A percentile compares a stretch with the other conserved stretches of the same genome.
phyloP scores from a whole-genome alignment of 1,140 invertebrate species.

The Pentalonia nigronervosa region DNA sequence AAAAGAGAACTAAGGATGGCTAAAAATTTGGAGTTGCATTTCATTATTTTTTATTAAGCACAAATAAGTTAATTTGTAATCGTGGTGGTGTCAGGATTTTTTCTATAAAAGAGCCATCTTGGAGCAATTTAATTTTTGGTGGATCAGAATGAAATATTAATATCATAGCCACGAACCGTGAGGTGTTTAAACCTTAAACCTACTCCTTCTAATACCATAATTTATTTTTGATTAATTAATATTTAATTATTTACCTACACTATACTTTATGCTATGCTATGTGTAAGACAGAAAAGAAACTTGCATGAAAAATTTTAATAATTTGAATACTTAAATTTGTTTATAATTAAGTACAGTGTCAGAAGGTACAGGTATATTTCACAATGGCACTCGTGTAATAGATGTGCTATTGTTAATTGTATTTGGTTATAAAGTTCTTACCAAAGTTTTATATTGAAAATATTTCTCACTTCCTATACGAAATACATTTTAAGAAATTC shows the following conservation, averaged over 20 bases:
- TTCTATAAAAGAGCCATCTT: neutral
- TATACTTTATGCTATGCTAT: too few relatives aligned
- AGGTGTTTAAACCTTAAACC: neutral
- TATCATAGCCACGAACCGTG: neutral
- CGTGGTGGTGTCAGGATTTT: neutral
- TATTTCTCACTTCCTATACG: neutral
- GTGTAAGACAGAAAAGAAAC: too few relatives aligned
- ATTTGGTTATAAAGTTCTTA: neutral
- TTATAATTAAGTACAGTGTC: too few relatives aligned
- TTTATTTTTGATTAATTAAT: neutral
- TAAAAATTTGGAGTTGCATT: neutral
- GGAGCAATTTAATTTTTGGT: neutral
- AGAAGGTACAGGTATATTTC: too few relatives aligned
- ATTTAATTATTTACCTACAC: neutral
- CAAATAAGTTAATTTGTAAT: neutral
- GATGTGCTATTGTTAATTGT: too few relatives aligned
- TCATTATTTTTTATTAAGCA: neutral
- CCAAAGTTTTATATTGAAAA: neutral
- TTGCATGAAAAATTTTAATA: too few relatives aligned
- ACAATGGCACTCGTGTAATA: too few relatives aligned
- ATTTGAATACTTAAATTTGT: too few relatives aligned
- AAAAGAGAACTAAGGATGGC: neutral
- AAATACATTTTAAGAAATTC: neutral
- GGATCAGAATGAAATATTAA: neutral
- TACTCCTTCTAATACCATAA: neutral